Evolutionary conservation across 2,113 vertebrate species (phyloP).

Genomic region (Prionailurus viverrinus): DNA sequence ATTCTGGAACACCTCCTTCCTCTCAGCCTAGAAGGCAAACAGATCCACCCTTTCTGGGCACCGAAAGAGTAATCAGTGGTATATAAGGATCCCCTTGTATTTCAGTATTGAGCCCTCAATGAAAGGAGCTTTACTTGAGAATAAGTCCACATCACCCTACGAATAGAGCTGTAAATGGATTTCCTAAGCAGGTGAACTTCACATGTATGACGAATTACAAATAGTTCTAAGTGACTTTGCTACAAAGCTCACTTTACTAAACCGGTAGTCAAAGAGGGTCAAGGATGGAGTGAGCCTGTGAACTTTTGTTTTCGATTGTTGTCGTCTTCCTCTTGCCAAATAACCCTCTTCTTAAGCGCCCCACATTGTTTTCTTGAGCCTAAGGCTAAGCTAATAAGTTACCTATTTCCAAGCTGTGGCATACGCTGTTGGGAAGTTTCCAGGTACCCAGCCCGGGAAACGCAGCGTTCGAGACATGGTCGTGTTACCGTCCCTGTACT

Average conservation of each 20-base stretch:
- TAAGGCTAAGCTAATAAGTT: not conserved
- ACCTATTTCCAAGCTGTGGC: not conserved
- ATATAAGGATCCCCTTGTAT: not conserved
- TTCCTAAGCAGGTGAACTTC: conserved; percentile 4
- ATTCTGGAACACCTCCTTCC: conserved; percentile 63
- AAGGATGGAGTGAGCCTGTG: not conserved
- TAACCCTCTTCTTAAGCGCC: not conserved
- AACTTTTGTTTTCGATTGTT: conserved; percentile 46
- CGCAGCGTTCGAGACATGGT: not conserved
- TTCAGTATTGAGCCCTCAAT: not conserved
- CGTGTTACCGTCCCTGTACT: not conserved
- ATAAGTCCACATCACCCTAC: not conserved
- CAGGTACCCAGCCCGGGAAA: not conserved
- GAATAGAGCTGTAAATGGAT: conserved; percentile 19
- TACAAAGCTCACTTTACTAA: not conserved
- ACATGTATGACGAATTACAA: not conserved
- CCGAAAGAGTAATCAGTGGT: not conserved
- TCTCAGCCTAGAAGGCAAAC: conserved; percentile 35
- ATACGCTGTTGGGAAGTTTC: not conserved
- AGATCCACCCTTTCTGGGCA: conserved; percentile 9
- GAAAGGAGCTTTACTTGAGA: conserved; percentile 14
- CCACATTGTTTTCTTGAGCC: not conserved
- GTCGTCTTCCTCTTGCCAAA: not conserved
- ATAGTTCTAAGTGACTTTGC: not conserved
- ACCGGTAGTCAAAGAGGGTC: not conserved